These are phyloP conservation scores for Zosterops japonicus DNA, from an alignment of 2,113 vertebrate species.

Conservation along the genomic window DNA sequence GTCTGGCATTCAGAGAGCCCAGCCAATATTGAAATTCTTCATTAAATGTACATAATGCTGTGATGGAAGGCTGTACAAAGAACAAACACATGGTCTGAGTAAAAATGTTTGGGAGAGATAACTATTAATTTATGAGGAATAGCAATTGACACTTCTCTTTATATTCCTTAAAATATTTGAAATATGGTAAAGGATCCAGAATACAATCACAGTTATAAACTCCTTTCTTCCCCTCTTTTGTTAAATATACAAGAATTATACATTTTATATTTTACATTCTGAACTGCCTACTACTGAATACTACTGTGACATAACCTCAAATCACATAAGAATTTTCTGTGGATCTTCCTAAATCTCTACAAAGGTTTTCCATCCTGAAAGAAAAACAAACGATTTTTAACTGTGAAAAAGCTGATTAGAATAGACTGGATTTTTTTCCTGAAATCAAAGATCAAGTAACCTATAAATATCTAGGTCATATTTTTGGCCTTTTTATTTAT, in stretches of 20 bases:
- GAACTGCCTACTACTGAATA: background rate
- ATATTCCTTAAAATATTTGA: background rate
- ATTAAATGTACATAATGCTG: background rate
- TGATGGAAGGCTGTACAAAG: background rate
- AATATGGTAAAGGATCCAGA: background rate
- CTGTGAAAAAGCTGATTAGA: background rate
- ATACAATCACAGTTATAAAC: background rate
- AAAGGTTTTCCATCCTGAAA: background rate
- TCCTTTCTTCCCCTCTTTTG: rapidly evolving
- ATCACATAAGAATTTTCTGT: background rate
- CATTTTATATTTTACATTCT: background rate
- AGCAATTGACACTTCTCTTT: background rate
- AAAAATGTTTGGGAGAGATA: background rate
- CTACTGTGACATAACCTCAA: background rate
- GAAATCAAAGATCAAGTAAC: background rate
- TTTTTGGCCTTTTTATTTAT: background rate
- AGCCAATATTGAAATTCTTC: background rate
- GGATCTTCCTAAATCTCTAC: background rate
- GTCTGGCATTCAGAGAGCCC: background rate
- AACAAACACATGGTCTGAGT: background rate
- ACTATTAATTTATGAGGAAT: background rate
- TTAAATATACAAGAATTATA: background rate
- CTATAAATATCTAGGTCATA: background rate
- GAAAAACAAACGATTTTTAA: background rate
- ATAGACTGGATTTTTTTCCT: background rate